Percentiles rank a stretch among this genome's conserved stretches.
These are phyloP conservation scores for Acrocephalus arundinaceus DNA, from an alignment of 2,113 vertebrate species.

Conservation along the genomic window DNA sequence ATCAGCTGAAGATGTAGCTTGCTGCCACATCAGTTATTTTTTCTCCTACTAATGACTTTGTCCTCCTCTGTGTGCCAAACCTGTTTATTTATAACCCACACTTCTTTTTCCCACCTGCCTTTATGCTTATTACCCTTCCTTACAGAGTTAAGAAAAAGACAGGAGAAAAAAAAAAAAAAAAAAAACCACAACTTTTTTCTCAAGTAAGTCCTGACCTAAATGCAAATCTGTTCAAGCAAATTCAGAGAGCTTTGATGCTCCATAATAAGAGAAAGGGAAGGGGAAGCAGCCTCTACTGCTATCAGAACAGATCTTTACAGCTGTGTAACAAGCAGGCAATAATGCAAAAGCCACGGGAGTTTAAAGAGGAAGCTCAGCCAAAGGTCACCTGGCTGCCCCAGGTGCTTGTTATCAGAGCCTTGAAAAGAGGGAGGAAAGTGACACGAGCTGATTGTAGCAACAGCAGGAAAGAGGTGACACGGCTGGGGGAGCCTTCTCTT, in stretches of 20 bases:
- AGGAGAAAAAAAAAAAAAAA: not conserved
- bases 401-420: slow-evolving; percentile 16
- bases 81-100: not conserved
- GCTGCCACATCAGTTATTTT: not conserved
- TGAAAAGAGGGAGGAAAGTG: not conserved
- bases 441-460: not conserved
- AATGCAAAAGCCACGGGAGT: not conserved
- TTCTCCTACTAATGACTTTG: not conserved
- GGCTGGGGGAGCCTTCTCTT: not conserved
- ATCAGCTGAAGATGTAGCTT: not conserved
- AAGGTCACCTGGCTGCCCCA: slow-evolving; percentile 24
- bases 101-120: not conserved
- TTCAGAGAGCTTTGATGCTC: not conserved
- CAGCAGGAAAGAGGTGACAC: not conserved
- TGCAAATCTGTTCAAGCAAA: not conserved
- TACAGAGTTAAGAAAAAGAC: not conserved
- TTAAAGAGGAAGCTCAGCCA: slow-evolving; percentile 39
- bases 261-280: not conserved
- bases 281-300: not conserved
- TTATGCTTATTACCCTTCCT: not conserved
- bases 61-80: not conserved
- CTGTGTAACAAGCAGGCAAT: not conserved
- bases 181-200: not conserved
- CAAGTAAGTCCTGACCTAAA: slow-evolving; percentile 18
- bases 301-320: not conserved